Conservation (phyloP, 1,140 invertebrate species). For the Drosophila subpulchrella region DNA sequence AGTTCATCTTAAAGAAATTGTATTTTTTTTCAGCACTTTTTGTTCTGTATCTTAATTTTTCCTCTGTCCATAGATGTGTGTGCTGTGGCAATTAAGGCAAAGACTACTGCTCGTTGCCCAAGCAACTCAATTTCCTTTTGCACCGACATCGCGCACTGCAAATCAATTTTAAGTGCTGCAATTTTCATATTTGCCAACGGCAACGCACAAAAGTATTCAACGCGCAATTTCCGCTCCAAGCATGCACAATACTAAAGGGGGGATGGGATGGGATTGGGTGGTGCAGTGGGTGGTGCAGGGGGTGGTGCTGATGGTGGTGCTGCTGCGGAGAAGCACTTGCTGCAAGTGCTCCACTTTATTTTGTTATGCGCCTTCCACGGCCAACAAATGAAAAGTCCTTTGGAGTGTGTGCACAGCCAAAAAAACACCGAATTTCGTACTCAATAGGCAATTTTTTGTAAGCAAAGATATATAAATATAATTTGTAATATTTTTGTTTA, state of each 20-base stretch:
- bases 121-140: conserved; percentile 72
- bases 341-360: conserved; percentile 53
- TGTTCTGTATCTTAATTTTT: background rate
- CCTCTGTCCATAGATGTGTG: background rate
- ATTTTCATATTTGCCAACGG: conserved; percentile 72
- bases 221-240: conserved; percentile 74
- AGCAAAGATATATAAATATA: no score
- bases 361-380: conserved; percentile 45
- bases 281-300: background rate
- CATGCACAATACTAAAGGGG: conserved; percentile 33
- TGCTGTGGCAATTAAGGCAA: conserved; percentile 53
- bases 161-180: conserved; percentile 73
- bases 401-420: conserved; percentile 5
- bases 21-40: background rate
- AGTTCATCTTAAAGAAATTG: background rate
- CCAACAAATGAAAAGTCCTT: conserved; percentile 45
- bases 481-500: no score
- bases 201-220: conserved; percentile 71
- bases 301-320: background rate
- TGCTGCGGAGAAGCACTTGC: conserved; percentile 30
- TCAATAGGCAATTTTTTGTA: no score
- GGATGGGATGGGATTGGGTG: background rate
- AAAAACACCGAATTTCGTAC: conserved; percentile 5
- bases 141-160: conserved; percentile 45
- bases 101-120: conserved; percentile 46